phyloP scores from a whole-genome alignment of 1,140 invertebrate species.

The Cherax destructor region DNA sequence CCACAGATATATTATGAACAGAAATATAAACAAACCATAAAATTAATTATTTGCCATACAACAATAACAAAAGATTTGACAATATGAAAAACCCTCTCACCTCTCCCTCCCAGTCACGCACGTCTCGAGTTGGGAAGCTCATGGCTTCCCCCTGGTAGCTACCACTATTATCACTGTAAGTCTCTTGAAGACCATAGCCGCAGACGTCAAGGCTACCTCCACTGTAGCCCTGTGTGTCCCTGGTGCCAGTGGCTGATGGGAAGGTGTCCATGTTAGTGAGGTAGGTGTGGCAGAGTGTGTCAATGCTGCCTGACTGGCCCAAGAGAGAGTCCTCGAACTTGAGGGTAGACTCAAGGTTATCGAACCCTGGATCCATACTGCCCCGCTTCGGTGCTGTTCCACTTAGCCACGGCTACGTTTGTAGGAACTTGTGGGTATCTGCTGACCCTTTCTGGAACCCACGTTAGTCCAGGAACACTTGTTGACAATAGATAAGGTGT shows the following conservation, averaged over 20 bases:
- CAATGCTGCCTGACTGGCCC: not conserved
- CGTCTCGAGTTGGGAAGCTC: not conserved
- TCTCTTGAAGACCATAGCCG: too few relatives aligned
- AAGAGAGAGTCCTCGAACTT: slow-evolving; percentile 4
- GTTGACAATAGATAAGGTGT: too few relatives aligned
- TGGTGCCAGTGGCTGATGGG: not conserved
- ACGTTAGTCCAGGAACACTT: too few relatives aligned
- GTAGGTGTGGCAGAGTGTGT: not conserved
- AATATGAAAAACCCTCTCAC: not conserved
- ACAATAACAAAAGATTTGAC: too few relatives aligned
- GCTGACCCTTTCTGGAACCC: too few relatives aligned
- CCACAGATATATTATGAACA: too few relatives aligned
- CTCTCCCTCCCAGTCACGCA: not conserved
- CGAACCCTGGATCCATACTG: slow-evolving; percentile 9
- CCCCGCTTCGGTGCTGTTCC: not conserved
- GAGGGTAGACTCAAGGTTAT: slow-evolving; percentile 14
- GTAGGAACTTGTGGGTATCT: too few relatives aligned
- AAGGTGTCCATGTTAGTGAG: not conserved
- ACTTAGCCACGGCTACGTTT: too few relatives aligned
- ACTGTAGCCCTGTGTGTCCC: not conserved
- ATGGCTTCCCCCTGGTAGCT: not conserved
- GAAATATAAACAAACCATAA: too few relatives aligned
- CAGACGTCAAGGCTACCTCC: too few relatives aligned
- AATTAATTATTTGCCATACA: too few relatives aligned
- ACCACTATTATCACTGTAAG: too few relatives aligned